phyloP scores from a whole-genome alignment of 2,113 vertebrate genomes.

The Candoia aspera region DNA sequence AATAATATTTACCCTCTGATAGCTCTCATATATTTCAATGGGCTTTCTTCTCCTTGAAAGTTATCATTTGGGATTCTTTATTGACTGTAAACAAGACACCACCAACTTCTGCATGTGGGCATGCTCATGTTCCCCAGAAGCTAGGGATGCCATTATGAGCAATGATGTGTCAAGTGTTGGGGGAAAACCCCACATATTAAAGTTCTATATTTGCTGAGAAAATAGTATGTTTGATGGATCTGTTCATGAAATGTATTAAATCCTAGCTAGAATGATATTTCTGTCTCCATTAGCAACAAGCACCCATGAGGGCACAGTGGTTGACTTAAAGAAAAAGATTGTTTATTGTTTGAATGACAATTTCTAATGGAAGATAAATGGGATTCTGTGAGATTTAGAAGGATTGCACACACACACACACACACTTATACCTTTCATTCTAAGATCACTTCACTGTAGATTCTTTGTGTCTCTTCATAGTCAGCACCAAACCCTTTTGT shows the following conservation, averaged over 20 bases:
- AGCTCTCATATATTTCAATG: constrained; percentile 46
- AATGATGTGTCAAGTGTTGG: constrained; percentile 74
- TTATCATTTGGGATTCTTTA: constrained; percentile 64
- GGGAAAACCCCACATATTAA: constrained; percentile 57
- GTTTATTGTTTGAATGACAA: constrained; percentile 67
- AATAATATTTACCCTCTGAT: constrained; percentile 48
- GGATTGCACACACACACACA: not conserved
- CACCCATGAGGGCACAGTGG: constrained; percentile 48
- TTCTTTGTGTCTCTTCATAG: not conserved
- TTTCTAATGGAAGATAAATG: constrained; percentile 56
- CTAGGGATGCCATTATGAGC: constrained; percentile 60
- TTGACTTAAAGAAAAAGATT: constrained; percentile 58
- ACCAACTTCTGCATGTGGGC: constrained; percentile 48
- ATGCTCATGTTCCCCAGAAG: constrained; percentile 46
- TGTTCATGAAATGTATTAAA: constrained; percentile 72
- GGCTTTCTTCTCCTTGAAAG: constrained; percentile 51
- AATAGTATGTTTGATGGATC: constrained; percentile 59
- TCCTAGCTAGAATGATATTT: constrained; percentile 72
- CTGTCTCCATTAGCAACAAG: constrained; percentile 73
- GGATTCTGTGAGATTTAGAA: not conserved
- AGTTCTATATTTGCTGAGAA: constrained; percentile 69
- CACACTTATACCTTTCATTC: not conserved
- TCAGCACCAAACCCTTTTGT: not conserved
- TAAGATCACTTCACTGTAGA: not conserved
- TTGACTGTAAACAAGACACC: constrained; percentile 63